Base-by-base conservation (phyloP, 2,797 vertebrate species). In the Notolepis coatsorum region DNA sequence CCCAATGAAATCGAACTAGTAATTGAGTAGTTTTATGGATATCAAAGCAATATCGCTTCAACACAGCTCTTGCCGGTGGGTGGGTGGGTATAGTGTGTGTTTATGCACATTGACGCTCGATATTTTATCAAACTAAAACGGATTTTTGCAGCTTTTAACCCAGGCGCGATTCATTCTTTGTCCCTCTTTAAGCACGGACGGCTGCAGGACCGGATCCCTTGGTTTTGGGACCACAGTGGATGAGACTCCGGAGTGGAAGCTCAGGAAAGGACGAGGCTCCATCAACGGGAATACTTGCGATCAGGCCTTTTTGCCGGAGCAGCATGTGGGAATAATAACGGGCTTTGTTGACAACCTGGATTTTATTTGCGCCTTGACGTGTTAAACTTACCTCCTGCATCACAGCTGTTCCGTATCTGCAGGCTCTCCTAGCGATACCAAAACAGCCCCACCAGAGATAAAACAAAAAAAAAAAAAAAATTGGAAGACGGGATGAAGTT, bases 251-350 rank as follows among this genome's bases (percentile, higher is more conserved):
- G 77, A 85, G 68, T 3, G 51, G 64, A 41, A 71, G 74, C 68
- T 71, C 75, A 87, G 87, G 86, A 87, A 87, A 88, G 73, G 65
- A 88, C 83, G 80, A 56, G 83, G 87, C 80, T 82, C 61, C 4
- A 41, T 78, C 55, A 58, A 47, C 28, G 51, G 74, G 65, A 65
- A 67, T 27, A 61, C 30, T 57, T 38, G 18, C 47, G 41, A 74
- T 77, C 46, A 77, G 88, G 84, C 83, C 81, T 68, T 15, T 54
- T 62, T 57, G 71, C 61, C n/a, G n/a, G 51, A 53, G 13, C 38
- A 61, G 67, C 48, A 41, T 63, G 52, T 42, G 48, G 33, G 45
- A 28, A 49, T 25, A 24, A 58, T 54, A 46, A 46, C 73, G 52
- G 62, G 25, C 17, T 37, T 30, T 12, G 20, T 38, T 58, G 67